Percentiles rank a stretch among this genome's conserved stretches.
phyloP scores from a whole-genome alignment of 2,888 invertebrate genomes.

The Drosophila borborema region DNA sequence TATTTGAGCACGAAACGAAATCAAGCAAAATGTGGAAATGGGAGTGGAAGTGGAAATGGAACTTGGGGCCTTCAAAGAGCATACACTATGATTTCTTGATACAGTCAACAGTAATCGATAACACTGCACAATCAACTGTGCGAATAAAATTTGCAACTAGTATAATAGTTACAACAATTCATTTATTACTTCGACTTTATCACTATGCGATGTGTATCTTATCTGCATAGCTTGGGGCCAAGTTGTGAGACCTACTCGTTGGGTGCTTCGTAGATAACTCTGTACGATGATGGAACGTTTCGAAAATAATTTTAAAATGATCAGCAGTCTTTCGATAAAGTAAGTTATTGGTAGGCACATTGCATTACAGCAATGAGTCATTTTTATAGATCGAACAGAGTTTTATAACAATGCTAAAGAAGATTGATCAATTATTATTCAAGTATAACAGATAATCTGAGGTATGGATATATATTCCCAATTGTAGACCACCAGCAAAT shows the following conservation, averaged over 20 bases:
- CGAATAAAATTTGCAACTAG: conserved; percentile 29
- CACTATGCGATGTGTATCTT: conserved; percentile 37
- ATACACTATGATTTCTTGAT: conserved; percentile 34
- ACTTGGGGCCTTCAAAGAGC: conserved; percentile 21
- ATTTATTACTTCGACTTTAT: conserved; percentile 26
- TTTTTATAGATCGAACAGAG: too few relatives aligned
- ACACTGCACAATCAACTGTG: conserved; percentile 45
- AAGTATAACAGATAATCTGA: neutral
- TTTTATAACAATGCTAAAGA: neutral
- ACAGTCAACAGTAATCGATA: conserved; percentile 47
- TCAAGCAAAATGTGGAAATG: conserved; percentile 27
- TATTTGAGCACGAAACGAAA: conserved; percentile 67
- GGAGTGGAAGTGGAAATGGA: neutral
- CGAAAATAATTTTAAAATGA: neutral
- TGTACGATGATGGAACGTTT: conserved; percentile 21
- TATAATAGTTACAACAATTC: conserved; percentile 17
- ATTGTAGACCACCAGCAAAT: too few relatives aligned
- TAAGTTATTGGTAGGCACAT: neutral
- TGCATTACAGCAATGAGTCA: neutral
- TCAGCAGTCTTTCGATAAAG: neutral
- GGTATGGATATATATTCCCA: too few relatives aligned
- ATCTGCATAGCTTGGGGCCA: conserved; percentile 18
- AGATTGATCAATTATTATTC: neutral
- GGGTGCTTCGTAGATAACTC: conserved; percentile 19
- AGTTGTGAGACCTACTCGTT: conserved; percentile 4